Evolutionary conservation across 2,888 invertebrate species (phyloP), one percentile per base, ranked within the genome.

Genomic region (Heterodera filipjevi): DNA sequence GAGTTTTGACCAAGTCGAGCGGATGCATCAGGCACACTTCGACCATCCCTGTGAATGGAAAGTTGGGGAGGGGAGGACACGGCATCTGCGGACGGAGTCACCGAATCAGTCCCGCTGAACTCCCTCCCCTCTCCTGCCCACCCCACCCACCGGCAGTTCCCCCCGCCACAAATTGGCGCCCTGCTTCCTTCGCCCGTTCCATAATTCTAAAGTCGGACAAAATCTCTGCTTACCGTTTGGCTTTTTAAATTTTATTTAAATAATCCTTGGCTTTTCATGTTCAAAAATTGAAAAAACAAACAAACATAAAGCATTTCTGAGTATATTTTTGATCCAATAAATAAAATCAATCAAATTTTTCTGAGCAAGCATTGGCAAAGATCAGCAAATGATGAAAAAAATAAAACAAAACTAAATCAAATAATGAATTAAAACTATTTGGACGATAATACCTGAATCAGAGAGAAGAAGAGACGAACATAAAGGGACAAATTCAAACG

Each of bases 21-120:
- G 96, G 96, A 91, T 96, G 96, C 96, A 96, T 96, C 76, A 96
- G 93, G 90, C 94, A 95, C 81, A 96, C 95, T 92, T 96, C 87
- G 19, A 95, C 93, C 90, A 96, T 95, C 64, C 93, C 93, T 92
- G 84, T n/a, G n/a, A n/a, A n/a, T n/a, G 39, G 84, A 81, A 30
- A 46, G 2, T 66, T 19, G 33, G 39, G 39, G 39, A 39, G 2
- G 39, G 39, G 39, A 10, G 39, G 39, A 39, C 39, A 12, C 8
- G 39, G 8, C 8, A 39, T 39, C 12, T 39, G 39, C 39, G 8
- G 12, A 39, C 12, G 39, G 39, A 6, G 12, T 12, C 12, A 39
- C 12, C 39, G 12, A 39, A 59, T 59, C 27, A 8, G 68, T n/a
- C 12, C 32, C 16, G 19, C 66, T 0, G 27, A 22, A 3, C 3